Evolutionary conservation across 2,888 invertebrate genomes (phyloP), one percentile per base, ranked within the genome.

Genomic region (Serrognathus titanus): DNA sequence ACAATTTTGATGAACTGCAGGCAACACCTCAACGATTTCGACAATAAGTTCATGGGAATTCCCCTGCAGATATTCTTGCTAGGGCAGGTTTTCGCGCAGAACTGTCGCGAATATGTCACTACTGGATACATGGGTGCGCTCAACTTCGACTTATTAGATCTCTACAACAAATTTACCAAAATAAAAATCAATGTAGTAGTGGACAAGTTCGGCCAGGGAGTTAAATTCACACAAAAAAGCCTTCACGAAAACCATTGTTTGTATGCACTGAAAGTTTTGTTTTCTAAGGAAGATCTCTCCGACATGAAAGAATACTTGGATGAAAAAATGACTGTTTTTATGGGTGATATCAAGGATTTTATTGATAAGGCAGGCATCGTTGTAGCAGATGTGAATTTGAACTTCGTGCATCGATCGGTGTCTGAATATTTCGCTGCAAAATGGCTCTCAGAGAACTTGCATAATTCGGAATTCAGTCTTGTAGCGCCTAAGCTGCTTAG

Each of bases 371-470:
- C 36, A 10, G 55, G 55, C 1, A 55, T 55, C 9, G 55, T 50
- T 2, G 45, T 55, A 2, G 43, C n/a, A 11, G 38, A 51, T 9
- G 35, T 31, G 7, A 37, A 45, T 3, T 24, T 55, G 1, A 45
- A 12, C 37, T 55, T 55, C 39, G 48, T 50, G 4, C 55, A 55
- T 12, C 12, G 55, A 36, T 50, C 50, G 5, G 49, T 50, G 13
- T 43, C 55, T n/a, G 55, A 55, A 38, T 55, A 55, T 38, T 16
- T 55, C 8, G 50, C 50, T 5, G 55, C 55, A 3, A 9, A 38
- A 24, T 55, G 55, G 55, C 11, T 55, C 9, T 50, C 36, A 2
- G 20, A 51, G 6, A 55, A 51, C 11, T 24, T 53, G 2, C 13
- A 38, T 4, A 16, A 43, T 31, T 12, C 38, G 9, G 16, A 11